phyloP scores from a whole-genome alignment of 2,888 invertebrate genomes.

The Keiferia lycopersicella region DNA sequence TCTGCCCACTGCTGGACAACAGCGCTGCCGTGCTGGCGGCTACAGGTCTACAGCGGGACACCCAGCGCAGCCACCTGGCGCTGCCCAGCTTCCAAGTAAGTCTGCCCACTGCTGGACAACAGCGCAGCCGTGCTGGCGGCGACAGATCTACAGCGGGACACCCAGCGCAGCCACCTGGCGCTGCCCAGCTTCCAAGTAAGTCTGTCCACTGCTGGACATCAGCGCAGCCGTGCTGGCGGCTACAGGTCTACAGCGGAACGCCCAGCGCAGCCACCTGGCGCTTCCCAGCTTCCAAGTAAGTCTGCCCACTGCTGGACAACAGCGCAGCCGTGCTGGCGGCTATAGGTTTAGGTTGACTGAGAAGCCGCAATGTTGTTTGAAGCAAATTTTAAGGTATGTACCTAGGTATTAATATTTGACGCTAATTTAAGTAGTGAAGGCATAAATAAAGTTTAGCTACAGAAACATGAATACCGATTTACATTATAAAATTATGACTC shows the following conservation, averaged over 20 bases:
- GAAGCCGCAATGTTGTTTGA: too few species aligned
- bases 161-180: not conserved
- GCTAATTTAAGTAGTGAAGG: too few species aligned
- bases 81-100: constrained; percentile 22
- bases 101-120: not conserved
- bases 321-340: too few species aligned
- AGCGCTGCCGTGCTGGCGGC: constrained; percentile 76
- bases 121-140: not conserved
- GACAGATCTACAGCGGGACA: not conserved
- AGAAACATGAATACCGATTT: too few species aligned
- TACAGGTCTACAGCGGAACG: not conserved
- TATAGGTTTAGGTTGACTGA: too few species aligned
- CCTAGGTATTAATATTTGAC: too few species aligned
- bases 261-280: not conserved
- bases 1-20: constrained; percentile 77
- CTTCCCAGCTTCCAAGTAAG: too few species aligned
- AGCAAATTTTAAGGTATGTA: too few species aligned
- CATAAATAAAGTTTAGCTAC: too few species aligned
- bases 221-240: too few species aligned
- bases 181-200: too few species aligned
- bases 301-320: not conserved
- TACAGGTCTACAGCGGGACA: not conserved
- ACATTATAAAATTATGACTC: too few species aligned
- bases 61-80: constrained; percentile 42
- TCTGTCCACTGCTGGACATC: not conserved